Conservation (phyloP, 2,797 vertebrate species). For the Euthynnus affinis region DNA sequence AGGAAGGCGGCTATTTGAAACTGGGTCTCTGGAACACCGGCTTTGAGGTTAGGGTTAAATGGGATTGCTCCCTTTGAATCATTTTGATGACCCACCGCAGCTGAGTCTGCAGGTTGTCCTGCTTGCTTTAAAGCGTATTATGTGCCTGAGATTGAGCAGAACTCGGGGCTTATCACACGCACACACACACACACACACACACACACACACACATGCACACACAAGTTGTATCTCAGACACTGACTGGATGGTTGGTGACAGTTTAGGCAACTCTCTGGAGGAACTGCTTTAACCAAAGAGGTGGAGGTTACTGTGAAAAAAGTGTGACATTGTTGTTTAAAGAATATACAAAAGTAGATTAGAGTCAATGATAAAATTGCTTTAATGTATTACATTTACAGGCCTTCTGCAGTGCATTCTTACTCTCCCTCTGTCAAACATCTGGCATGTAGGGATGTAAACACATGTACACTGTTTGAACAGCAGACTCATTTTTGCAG, state of each 20-base stretch:
- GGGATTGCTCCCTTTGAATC: conserved; percentile 86
- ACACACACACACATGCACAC: conserved; percentile 20
- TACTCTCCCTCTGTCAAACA: not conserved
- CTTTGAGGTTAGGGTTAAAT: conserved; percentile 86
- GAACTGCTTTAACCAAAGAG: conserved; percentile 61
- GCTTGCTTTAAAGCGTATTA: conserved; percentile 84
- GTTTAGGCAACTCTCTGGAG: conserved; percentile 57
- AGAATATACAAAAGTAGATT: conserved; percentile 34
- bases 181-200: no score
- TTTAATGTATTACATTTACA: conserved; percentile 26
- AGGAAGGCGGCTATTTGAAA: conserved; percentile 73
- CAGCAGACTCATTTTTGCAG: not conserved
- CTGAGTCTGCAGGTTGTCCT: conserved; percentile 86
- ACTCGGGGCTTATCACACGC: conserved; percentile 72
- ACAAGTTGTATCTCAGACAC: conserved; percentile 47
- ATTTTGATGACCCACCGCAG: conserved; percentile 84
- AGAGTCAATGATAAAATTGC: conserved; percentile 20
- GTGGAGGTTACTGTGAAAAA: conserved; percentile 53
- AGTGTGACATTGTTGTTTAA: conserved; percentile 65
- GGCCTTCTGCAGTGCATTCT: not conserved
- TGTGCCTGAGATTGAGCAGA: conserved; percentile 79
- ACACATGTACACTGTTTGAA: not conserved
- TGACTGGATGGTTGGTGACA: conserved; percentile 62
- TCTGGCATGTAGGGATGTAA: not conserved
- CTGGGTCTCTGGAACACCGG: conserved; percentile 76